phyloP scores from a whole-genome alignment of 1,140 invertebrate genomes.

The Tetragnatha versicolor region DNA sequence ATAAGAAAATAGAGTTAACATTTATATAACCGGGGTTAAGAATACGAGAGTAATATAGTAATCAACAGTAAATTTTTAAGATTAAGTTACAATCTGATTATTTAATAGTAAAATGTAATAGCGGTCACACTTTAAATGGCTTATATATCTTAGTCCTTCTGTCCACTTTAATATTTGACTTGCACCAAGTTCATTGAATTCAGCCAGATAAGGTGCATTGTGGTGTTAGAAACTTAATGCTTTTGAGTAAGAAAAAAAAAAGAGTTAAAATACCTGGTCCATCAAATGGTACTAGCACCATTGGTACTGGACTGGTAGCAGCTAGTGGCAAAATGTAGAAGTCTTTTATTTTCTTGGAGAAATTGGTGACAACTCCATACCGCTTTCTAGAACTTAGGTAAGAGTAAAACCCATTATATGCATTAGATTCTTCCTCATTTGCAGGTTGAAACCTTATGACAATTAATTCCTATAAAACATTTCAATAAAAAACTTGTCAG shows the following conservation, averaged over 20 bases:
- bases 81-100: no score
- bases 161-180: no score
- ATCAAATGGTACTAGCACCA: constrained; percentile 73
- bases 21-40: no score
- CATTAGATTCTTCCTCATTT: constrained; percentile 81
- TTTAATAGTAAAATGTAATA: no score
- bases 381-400: constrained; percentile 83
- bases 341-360: constrained; percentile 84
- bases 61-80: no score
- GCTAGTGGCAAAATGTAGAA: constrained; percentile 92
- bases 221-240: no score
- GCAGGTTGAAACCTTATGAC: constrained; percentile 81
- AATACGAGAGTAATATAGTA: no score
- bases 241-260: not conserved
- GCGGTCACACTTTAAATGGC: not conserved
- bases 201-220: no score
- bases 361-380: constrained; percentile 73
- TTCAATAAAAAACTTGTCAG: no score
- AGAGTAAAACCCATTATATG: constrained; percentile 86
- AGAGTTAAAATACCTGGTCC: constrained; percentile 70
- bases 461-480: constrained; percentile 74
- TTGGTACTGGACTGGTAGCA: constrained; percentile 77
- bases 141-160: not conserved
- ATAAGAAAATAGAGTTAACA: no score
- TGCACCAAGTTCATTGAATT: no score